phyloP scores from a whole-genome alignment of 2,797 vertebrate genomes.

The Pangasius krempfi region DNA sequence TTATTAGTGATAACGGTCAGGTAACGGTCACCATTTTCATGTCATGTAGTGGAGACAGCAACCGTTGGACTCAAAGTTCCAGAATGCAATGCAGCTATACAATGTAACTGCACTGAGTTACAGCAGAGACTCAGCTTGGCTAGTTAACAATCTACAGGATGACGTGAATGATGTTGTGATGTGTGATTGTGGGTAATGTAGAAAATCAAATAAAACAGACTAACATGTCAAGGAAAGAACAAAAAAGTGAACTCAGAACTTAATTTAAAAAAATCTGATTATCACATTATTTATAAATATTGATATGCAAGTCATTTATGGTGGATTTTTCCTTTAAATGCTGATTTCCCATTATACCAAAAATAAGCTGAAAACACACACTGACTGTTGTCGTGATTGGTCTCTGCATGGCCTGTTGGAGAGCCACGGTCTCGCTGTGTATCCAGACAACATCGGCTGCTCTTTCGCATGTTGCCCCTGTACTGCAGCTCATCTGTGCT shows the following conservation, averaged over 20 bases:
- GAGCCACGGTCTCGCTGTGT: constrained; percentile 71
- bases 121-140: neutral
- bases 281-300: neutral
- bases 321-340: constrained; percentile 10
- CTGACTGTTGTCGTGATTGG: constrained; percentile 76
- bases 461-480: neutral
- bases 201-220: neutral
- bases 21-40: neutral
- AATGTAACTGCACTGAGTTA: neutral
- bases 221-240: neutral
- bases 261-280: neutral
- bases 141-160: neutral
- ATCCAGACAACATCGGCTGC: constrained; percentile 60
- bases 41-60: neutral
- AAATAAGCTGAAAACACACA: constrained; percentile 18
- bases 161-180: neutral
- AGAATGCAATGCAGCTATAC: neutral
- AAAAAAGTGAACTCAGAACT: neutral
- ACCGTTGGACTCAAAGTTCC: neutral
- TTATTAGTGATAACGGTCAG: neutral
- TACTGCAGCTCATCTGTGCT: constrained; percentile 59
- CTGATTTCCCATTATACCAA: neutral
- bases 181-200: neutral
- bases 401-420: constrained; percentile 74
- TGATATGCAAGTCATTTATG: neutral